These are phyloP conservation scores for Dicentrarchus labrax DNA, from an alignment of 2,113 vertebrate genomes.

Conservation along the genomic window DNA sequence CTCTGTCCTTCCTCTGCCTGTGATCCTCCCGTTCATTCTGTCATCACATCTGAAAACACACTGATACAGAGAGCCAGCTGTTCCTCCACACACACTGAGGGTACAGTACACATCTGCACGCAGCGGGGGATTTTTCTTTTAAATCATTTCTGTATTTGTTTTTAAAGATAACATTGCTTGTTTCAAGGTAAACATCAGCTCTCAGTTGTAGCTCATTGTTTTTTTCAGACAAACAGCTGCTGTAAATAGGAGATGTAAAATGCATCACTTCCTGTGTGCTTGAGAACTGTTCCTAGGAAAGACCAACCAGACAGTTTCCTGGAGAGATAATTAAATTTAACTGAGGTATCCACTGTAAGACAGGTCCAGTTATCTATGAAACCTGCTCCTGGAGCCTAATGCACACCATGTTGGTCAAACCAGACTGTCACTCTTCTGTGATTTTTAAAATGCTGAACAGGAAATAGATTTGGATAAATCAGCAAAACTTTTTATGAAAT, in stretches of 20 bases:
- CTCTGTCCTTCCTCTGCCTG: conserved; percentile 29
- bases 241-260: conserved; percentile 9
- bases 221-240: conserved; percentile 32
- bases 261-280: conserved; percentile 53
- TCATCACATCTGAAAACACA: not conserved
- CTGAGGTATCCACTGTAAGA: not conserved
- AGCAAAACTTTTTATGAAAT: not conserved
- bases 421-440: not conserved
- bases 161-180: not conserved
- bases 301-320: conserved; percentile 33
- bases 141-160: not conserved
- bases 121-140: too few species aligned
- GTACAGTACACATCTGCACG: not conserved
- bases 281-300: conserved; percentile 17
- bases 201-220: not conserved
- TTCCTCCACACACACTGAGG: not conserved
- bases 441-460: not conserved
- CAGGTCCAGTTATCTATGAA: not conserved
- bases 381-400: not conserved
- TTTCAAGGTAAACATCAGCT: not conserved
- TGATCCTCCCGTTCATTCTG: conserved; percentile 29
- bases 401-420: not conserved
- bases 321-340: conserved; percentile 17
- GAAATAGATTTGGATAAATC: not conserved
- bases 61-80: not conserved